These are phyloP conservation scores for Aelia acuminata DNA, from an alignment of 2,888 invertebrate genomes.

Conservation along the genomic window DNA sequence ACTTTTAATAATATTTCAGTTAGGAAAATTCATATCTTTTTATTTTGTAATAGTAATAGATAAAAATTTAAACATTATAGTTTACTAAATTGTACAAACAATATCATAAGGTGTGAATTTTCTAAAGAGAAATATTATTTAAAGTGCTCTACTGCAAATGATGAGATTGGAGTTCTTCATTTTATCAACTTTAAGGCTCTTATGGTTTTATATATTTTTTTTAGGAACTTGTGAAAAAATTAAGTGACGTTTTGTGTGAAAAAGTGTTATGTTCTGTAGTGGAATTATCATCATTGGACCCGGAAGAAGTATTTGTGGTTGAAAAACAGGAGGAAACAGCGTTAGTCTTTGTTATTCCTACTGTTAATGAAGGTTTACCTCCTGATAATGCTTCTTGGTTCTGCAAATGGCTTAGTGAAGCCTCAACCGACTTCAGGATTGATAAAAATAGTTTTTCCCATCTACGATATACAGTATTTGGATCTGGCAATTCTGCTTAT, in stretches of 20 bases:
- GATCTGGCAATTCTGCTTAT: conserved; percentile 73
- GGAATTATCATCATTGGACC: conserved; percentile 62
- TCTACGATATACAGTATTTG: conserved; percentile 72
- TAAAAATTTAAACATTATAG: too few relatives aligned
- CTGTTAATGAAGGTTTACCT: conserved; percentile 72
- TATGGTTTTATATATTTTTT: background rate
- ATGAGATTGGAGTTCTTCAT: background rate
- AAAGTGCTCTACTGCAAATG: background rate
- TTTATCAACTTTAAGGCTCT: too few relatives aligned
- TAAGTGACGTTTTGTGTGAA: background rate
- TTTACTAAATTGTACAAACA: too few relatives aligned
- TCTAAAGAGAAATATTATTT: too few relatives aligned
- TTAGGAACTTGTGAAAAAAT: conserved; percentile 6
- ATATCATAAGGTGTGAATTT: too few relatives aligned
- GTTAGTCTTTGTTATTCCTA: conserved; percentile 71
- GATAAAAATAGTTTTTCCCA: conserved; percentile 70
- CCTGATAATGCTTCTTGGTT: conserved; percentile 72
- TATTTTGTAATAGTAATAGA: too few relatives aligned
- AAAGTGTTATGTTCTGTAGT: conserved; percentile 4
- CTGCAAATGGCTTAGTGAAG: conserved; percentile 72
- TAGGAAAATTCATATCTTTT: too few relatives aligned
- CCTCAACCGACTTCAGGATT: conserved; percentile 72
- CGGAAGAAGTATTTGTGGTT: conserved; percentile 61
- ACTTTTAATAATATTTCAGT: too few relatives aligned
- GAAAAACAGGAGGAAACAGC: conserved; percentile 28